phyloP scores from a whole-genome alignment of 2,797 vertebrate species.

The Anolis apletophallus region DNA sequence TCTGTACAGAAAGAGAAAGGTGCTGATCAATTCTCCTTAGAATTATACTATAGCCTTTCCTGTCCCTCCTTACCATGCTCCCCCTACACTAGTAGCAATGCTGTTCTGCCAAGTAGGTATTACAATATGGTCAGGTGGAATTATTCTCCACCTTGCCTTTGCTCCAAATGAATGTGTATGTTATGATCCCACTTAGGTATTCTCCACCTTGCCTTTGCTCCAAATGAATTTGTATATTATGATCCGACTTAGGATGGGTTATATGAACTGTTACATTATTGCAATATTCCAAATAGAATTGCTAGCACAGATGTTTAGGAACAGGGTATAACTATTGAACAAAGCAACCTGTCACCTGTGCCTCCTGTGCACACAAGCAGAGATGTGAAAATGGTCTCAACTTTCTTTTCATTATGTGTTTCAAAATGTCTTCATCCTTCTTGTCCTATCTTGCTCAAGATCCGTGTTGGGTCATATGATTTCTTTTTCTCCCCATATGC shows the following conservation, averaged over 20 bases:
- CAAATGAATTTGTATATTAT: too few species aligned
- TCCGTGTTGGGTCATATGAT: neutral
- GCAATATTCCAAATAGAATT: conserved; percentile 10
- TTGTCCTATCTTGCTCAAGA: neutral
- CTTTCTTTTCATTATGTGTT: neutral
- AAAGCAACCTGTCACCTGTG: neutral
- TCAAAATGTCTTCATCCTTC: neutral
- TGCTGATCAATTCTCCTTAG: neutral
- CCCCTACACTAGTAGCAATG: neutral
- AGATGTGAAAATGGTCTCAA: neutral
- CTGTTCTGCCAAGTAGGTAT: neutral
- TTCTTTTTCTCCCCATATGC: neutral
- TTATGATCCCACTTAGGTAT: neutral
- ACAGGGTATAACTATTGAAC: conserved; percentile 33
- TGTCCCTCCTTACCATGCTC: neutral
- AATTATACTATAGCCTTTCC: neutral
- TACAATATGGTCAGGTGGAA: neutral
- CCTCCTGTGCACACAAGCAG: neutral
- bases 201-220: neutral
- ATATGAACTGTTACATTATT: conserved; percentile 1
- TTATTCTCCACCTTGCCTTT: neutral
- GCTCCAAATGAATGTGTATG: too few species aligned
- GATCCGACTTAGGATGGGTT: conserved; percentile 5
- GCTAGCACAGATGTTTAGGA: conserved; percentile 13
- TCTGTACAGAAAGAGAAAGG: neutral